Evolutionary conservation across 2,888 invertebrate genomes (phyloP), one percentile per base, ranked within the genome.

Genomic region (Brachynemurus nebulosus): DNA sequence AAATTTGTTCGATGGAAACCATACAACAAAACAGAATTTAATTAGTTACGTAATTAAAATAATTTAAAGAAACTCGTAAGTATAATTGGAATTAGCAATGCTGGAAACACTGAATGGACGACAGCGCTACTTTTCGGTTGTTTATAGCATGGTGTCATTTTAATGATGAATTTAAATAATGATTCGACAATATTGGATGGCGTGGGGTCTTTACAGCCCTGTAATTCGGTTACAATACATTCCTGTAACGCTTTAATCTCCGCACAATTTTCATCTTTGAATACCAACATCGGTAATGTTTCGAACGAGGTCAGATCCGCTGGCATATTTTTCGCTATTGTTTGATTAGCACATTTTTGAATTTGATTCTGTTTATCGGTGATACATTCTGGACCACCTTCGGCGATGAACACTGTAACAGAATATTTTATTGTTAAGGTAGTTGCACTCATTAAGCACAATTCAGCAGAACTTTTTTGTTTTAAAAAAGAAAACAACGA

Each of bases 181-280:
- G 86, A 76, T 48, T 86, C 84, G 0, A 80, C 74, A 55, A 88
- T 78, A 62, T 88, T 88, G 21, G 77, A 79, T 0, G 86, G 84
- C 0, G 86, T 86, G 5, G 82, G 80, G 38, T 83, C 78, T 0
- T 63, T 57, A 55, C 88, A 88, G 4, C 65, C 67, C 55, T 81
- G 82, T 44, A 84, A 55, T 7, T 71, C 71, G 1, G 53, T 60
- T 23, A 80, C 79, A 1, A 77, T 59, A 54, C 83, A 84, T 0
- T 53, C 40, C 44, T 76, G 67, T 16, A 81, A 53, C 36, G 63
- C 65, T 27, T 67, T 66, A 52, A 73, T 70, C 48, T 77, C 74
- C 4, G 69, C 57, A 69, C 74, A 75, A 54, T 70, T 63, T 48
- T 66, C 60, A 11, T 71, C 66, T 41, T 74, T 75, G 45, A 84